Conservation (phyloP, 2,888 invertebrate genomes). For the Lysandra bellargus region DNA sequence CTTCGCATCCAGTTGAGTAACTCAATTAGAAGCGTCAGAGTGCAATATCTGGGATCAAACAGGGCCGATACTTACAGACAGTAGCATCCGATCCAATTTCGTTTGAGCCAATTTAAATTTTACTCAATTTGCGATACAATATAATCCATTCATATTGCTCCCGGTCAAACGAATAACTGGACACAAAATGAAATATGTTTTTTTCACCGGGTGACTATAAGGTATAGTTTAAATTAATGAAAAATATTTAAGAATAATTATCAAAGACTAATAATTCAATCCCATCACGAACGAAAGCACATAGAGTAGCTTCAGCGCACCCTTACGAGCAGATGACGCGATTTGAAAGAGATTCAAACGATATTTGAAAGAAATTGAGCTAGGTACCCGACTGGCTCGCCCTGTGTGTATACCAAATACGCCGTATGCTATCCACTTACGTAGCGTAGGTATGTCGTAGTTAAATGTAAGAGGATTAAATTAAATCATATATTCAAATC, state of each 20-base stretch:
- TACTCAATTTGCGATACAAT: neutral
- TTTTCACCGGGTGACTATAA: neutral
- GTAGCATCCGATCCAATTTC: neutral
- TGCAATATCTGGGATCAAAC: slow-evolving; percentile 9
- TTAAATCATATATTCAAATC: neutral
- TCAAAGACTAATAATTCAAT: no score
- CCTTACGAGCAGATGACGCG: no score
- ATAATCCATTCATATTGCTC: neutral
- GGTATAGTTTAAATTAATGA: no score
- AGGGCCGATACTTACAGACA: neutral
- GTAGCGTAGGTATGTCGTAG: neutral
- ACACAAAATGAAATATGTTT: neutral
- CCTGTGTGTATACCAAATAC: neutral
- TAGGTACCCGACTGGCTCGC: neutral
- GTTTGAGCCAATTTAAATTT: slow-evolving; percentile 3
- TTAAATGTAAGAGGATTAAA: slow-evolving; percentile 15
- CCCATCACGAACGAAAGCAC: no score
- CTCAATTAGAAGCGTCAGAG: slow-evolving; percentile 7
- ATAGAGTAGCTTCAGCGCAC: no score
- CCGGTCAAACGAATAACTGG: neutral
- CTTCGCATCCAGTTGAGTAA: neutral
- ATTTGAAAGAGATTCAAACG: neutral
- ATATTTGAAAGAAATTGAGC: no score
- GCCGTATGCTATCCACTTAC: neutral
- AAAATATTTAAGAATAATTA: no score